Evolutionary conservation across 2,113 vertebrate species (phyloP).

Genomic region (Balaeniceps rex): DNA sequence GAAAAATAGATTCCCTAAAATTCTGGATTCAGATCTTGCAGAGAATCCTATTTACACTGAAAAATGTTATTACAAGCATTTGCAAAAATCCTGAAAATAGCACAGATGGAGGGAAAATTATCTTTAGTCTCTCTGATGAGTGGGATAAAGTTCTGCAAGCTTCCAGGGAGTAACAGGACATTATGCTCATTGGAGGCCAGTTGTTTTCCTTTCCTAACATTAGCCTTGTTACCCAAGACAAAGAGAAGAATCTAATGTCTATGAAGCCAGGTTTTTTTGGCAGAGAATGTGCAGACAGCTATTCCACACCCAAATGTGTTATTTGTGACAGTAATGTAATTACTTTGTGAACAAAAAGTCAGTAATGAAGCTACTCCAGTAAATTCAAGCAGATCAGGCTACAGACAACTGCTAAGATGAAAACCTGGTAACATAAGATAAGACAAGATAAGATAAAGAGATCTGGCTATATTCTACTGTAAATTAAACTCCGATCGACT

Average conservation of each 20-base stretch:
- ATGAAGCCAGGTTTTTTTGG: neutral
- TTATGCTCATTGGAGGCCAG: neutral
- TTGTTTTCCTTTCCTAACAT: neutral
- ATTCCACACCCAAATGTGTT: neutral
- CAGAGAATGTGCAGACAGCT: neutral
- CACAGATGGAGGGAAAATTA: neutral
- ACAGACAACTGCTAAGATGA: neutral
- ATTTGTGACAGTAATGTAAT: neutral
- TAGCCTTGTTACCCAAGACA: neutral
- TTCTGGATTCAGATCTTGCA: neutral
- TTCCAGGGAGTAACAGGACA: neutral
- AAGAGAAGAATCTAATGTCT: neutral
- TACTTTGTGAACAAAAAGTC: neutral
- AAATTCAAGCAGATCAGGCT: neutral
- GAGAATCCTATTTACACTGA: neutral
- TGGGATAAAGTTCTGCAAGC: neutral
- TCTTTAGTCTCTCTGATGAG: neutral
- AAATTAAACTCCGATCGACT: neutral
- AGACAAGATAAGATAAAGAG: neutral
- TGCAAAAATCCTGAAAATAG: neutral
- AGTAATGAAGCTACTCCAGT: neutral
- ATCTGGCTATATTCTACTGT: neutral
- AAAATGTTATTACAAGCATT: neutral
- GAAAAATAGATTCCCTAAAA: neutral
- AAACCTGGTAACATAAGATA: neutral